Evolutionary conservation across 2,797 vertebrate species (phyloP).

Genomic region (Coregonus suidteri): DNA sequence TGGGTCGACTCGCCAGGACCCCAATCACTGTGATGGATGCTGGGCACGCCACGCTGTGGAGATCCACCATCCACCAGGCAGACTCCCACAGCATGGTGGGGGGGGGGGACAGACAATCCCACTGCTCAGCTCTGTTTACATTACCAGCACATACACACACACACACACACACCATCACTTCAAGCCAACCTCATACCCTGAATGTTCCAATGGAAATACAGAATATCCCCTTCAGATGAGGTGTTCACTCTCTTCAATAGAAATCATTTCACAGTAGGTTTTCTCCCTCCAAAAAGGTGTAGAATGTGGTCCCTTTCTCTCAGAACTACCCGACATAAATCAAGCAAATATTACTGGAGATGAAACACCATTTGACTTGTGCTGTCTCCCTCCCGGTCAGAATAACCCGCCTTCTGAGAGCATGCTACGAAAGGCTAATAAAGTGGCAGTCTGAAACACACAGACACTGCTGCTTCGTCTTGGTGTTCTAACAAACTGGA

Average conservation of each 20-base stretch:
- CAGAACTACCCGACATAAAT: neutral
- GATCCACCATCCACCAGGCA: slow-evolving; percentile 48
- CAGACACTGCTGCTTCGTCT: slow-evolving; percentile 31
- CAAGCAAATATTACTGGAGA: neutral
- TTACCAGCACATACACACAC: neutral
- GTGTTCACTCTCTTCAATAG: neutral
- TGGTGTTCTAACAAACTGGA: slow-evolving; percentile 66
- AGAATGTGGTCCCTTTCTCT: neutral
- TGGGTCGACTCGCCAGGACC: slow-evolving; percentile 66
- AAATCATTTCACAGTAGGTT: neutral
- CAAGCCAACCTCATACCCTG: no score
- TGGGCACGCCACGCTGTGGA: slow-evolving; percentile 66
- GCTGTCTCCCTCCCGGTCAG: neutral
- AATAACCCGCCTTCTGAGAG: slow-evolving; percentile 4
- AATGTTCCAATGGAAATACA: neutral
- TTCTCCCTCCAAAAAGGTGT: neutral
- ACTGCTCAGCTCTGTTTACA: slow-evolving; percentile 36
- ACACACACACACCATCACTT: slow-evolving; percentile 5
- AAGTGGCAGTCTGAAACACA: slow-evolving; percentile 19
- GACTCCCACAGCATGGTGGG: slow-evolving; percentile 27
- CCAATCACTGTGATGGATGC: slow-evolving; percentile 79
- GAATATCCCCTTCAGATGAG: neutral
- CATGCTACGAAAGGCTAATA: slow-evolving; percentile 44
- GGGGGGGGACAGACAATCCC: slow-evolving; percentile 45
- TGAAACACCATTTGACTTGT: neutral